These are phyloP conservation scores for Otolemur crassicaudatus DNA, from an alignment of 2,797 vertebrate species.

Conservation along the genomic window DNA sequence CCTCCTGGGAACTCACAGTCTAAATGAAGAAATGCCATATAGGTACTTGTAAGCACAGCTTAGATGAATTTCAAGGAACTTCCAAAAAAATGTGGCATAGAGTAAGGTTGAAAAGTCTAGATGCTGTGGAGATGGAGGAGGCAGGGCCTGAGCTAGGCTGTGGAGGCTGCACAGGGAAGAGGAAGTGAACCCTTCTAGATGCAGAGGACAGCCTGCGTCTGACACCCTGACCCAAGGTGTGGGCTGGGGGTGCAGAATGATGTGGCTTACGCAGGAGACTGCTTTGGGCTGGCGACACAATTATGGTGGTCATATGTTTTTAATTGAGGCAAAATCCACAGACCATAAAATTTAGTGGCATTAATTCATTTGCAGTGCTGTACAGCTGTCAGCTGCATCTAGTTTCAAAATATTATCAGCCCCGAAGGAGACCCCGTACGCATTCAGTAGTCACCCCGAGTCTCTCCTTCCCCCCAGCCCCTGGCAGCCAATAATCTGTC, in stretches of 20 bases:
- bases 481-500: not conserved
- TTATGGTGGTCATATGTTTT: not conserved
- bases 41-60: not conserved
- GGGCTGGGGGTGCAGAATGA: no score
- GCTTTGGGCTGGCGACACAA: not conserved
- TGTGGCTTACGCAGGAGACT: not conserved
- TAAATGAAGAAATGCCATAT: not conserved
- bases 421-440: not conserved
- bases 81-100: not conserved
- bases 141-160: not conserved
- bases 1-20: not conserved
- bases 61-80: not conserved
- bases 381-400: not conserved
- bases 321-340: not conserved
- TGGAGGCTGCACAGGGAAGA: not conserved
- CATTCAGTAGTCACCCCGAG: not conserved
- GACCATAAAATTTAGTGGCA: not conserved
- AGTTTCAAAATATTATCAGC: not conserved
- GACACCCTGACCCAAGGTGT: no score
- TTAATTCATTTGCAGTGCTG: not conserved
- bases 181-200: no score
- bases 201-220: no score
- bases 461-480: no score
- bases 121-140: not conserved
- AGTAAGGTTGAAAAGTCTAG: not conserved